Percentiles rank a stretch among this genome's conserved stretches.
These are phyloP conservation scores for Pelecanus crispus DNA, from an alignment of 2,113 vertebrate genomes.

Conservation along the genomic window DNA sequence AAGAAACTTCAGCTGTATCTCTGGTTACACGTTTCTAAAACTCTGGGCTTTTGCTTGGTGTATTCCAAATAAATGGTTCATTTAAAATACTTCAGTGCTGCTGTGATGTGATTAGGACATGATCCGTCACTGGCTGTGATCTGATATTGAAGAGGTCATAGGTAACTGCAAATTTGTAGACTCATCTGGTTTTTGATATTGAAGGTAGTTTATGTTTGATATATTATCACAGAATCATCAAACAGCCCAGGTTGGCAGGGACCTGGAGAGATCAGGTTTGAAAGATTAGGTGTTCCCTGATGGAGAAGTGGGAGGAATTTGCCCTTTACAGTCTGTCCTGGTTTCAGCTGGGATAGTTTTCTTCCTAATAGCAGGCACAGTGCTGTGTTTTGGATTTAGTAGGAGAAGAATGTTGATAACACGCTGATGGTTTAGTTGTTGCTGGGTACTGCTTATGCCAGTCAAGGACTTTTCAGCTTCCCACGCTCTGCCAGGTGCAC, in stretches of 20 bases:
- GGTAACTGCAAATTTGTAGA: neutral
- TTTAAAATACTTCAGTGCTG: neutral
- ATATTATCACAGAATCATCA: neutral
- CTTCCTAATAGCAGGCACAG: no score
- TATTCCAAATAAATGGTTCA: neutral
- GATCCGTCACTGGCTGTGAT: neutral
- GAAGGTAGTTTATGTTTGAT: neutral
- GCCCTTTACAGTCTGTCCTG: no score
- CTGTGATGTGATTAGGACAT: neutral
- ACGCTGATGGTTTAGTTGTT: no score
- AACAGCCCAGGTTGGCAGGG: neutral
- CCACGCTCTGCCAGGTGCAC: no score
- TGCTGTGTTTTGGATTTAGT: no score
- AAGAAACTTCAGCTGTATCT: neutral
- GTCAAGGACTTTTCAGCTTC: no score
- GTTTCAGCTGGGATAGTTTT: no score
- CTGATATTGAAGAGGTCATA: neutral
- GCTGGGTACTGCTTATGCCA: no score
- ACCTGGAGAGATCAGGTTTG: neutral
- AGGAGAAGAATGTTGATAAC: no score
- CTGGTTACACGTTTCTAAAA: neutral
- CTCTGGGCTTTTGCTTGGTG: neutral
- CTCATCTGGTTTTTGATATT: neutral
- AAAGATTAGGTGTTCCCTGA: neutral
- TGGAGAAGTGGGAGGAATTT: neutral